Evolutionary conservation across 2,797 vertebrate genomes (phyloP), one percentile per base, ranked within the genome.

Genomic region (Heliangelus exortis): DNA sequence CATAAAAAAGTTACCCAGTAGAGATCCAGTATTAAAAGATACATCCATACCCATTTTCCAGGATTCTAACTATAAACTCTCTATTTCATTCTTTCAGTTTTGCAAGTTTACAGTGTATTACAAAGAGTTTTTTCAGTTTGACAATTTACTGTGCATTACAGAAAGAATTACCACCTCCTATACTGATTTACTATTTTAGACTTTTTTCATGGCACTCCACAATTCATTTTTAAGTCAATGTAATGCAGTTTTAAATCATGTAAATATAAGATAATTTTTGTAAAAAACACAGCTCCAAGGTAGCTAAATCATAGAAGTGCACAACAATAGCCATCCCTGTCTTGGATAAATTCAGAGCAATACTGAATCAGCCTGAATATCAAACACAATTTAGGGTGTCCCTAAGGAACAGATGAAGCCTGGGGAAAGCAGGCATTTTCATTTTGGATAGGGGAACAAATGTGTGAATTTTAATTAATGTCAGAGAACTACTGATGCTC

Each of bases 301-400:
- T 48, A 71, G 6, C 1, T 53, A 55, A 79, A 76, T 82, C 61
- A 36, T 26, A 73, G 21, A 72, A 72, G 2, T 55, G 33, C 62
- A 10, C 11, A 84, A 9, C 9, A 41, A 23, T 33, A 76, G 4
- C 15, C 15, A 67, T 34, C 15, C 7, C 16, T 69, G 6, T 48
- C 39, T 67, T 55, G 31, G 21, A 45, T 45, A 89, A 92, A 77
- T 43, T 43, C 21, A 72, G 58, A 81, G 25, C 9, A n/a, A 17
- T 57, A 29, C 13, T 43, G 33, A 88, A 68, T 6, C 5, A 80
- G 34, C 41, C 2, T 58, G 17, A 89, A 31, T 57, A 63, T 36
- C 0, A 0, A 79, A 9, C n/a, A 76, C 7, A 85, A 23, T 19
- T 12, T 9, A 89, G 4, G 8, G 9, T 69, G 5, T 82, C 12